Evolutionary conservation across 2,113 vertebrate genomes (phyloP).

Genomic region (Aegithalos caudatus): DNA sequence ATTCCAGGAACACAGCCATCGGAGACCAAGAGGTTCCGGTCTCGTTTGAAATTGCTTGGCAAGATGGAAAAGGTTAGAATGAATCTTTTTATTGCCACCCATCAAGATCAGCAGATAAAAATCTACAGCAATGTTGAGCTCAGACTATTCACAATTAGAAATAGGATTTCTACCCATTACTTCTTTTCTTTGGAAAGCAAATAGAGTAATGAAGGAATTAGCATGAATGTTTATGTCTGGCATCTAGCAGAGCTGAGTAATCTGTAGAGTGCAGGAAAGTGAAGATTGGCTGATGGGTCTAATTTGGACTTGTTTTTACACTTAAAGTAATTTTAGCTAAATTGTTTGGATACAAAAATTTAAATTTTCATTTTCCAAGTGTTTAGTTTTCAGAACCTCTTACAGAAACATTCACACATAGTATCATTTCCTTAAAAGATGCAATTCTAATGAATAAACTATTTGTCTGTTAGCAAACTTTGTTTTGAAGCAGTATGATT

Average conservation of each 20-base stretch:
- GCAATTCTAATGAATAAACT: background rate
- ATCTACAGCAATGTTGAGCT: background rate
- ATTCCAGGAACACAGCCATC: conserved; percentile 19
- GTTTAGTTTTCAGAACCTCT: background rate
- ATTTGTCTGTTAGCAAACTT: background rate
- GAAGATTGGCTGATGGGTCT: conserved; percentile 20
- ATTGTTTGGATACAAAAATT: conserved; percentile 17
- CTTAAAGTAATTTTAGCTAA: conserved; percentile 34
- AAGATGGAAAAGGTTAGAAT: conserved; percentile 20
- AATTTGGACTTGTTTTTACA: conserved; percentile 39
- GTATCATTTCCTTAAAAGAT: background rate
- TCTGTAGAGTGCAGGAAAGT: background rate
- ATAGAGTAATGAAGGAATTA: conserved; percentile 27
- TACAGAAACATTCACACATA: background rate
- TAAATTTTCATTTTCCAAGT: background rate
- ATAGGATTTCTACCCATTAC: background rate
- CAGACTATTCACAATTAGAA: background rate
- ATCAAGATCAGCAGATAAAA: background rate
- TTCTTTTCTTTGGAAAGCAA: conserved; percentile 25
- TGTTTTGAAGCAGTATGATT: background rate
- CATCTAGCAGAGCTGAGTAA: conserved; percentile 3
- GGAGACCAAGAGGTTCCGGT: conserved; percentile 21
- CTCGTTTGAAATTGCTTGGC: conserved; percentile 19
- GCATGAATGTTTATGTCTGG: background rate
- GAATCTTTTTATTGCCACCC: background rate